A percentile compares a stretch with the other conserved stretches of the same genome.
These are phyloP conservation scores for Tragopan temminckii DNA, from an alignment of 2,797 vertebrate genomes.

Conservation along the genomic window DNA sequence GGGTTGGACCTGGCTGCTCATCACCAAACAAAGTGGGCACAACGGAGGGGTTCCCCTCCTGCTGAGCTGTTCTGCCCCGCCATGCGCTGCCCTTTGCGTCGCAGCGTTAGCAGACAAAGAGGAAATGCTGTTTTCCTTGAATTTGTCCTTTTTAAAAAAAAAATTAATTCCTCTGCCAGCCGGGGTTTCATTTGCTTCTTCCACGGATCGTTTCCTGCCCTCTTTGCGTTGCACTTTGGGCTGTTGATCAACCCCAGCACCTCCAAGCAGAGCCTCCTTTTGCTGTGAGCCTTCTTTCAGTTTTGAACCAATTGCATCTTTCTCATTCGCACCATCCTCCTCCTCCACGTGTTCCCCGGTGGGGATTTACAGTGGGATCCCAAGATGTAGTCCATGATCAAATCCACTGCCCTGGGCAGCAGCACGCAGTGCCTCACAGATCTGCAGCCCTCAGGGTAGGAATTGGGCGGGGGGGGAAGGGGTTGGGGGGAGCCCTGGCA, in stretches of 20 bases:
- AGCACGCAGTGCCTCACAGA: accelerated
- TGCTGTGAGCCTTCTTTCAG: not conserved
- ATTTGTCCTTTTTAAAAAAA: not conserved
- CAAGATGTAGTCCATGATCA: slow-evolving; percentile 45
- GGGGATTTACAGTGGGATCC: not conserved
- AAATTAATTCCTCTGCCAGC: not conserved
- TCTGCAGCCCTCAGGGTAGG: not conserved
- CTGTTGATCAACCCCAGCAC: not conserved
- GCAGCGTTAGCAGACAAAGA: not conserved
- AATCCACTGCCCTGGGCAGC: not conserved
- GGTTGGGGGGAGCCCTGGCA: too few relatives aligned
- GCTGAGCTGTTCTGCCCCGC: not conserved
- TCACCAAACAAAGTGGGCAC: not conserved
- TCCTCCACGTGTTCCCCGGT: not conserved
- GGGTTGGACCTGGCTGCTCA: not conserved
- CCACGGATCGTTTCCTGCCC: not conserved
- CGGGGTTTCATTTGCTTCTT: slow-evolving; percentile 13
- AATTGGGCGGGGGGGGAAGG: too few relatives aligned
- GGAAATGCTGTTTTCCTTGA: slow-evolving; percentile 77
- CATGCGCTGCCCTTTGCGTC: not conserved
- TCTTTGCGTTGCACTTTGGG: not conserved
- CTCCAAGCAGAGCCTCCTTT: not conserved
- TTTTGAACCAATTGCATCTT: not conserved
- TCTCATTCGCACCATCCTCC: not conserved
- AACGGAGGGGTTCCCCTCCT: not conserved